phyloP scores from a whole-genome alignment of 2,113 vertebrate species.

The Protobothrops flavoviridis region DNA sequence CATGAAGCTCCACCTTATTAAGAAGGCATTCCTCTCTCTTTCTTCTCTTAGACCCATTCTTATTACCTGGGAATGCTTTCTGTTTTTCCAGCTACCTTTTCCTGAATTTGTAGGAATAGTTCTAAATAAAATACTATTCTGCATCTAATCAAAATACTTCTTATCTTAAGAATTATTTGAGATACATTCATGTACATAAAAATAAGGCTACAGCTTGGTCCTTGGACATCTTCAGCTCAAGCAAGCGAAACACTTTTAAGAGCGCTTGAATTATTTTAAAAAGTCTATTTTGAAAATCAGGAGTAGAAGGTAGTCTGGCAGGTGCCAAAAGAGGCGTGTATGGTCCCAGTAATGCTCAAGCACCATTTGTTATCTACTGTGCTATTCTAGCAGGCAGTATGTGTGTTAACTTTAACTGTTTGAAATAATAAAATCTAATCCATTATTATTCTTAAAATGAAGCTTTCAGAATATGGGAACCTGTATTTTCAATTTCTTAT shows the following conservation, averaged over 20 bases:
- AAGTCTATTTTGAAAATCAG: not conserved
- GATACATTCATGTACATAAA: not conserved
- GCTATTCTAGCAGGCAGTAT: not conserved
- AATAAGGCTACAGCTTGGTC: not conserved
- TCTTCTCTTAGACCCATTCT: not conserved
- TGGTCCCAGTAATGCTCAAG: not conserved
- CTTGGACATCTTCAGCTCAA: not conserved
- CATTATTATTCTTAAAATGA: slow-evolving; percentile 23
- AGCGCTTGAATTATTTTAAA: not conserved
- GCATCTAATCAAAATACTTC: not conserved
- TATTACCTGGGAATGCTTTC: not conserved
- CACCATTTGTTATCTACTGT: not conserved
- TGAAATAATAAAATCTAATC: not conserved
- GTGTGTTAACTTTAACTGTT: not conserved
- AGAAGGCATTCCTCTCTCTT: not conserved
- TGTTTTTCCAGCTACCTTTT: not conserved
- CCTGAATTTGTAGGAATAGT: not conserved
- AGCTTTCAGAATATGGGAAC: slow-evolving; percentile 53
- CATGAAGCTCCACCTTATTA: not conserved
- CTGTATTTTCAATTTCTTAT: slow-evolving; percentile 52
- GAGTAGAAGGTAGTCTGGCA: not conserved
- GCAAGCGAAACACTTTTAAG: not conserved
- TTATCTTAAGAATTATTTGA: not conserved
- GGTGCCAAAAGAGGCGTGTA: not conserved
- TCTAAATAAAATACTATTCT: not conserved